Percentiles rank a stretch among this genome's conserved stretches.
phyloP scores from a whole-genome alignment of 1,140 invertebrate genomes.

The Cyclina sinensis region DNA sequence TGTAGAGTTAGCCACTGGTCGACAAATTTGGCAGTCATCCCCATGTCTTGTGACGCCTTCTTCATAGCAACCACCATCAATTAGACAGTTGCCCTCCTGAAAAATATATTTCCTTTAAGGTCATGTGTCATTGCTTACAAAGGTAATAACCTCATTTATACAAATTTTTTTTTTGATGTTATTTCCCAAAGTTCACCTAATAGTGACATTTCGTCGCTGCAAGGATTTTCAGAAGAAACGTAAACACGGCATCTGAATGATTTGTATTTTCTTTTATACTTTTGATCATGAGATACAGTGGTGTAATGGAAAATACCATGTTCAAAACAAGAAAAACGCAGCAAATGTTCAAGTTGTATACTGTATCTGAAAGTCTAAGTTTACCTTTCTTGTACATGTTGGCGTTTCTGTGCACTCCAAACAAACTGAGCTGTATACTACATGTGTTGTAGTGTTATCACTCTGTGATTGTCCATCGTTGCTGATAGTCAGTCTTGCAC shows the following conservation, averaged over 20 bases:
- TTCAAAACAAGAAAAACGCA: not conserved
- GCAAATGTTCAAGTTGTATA: too few relatives aligned
- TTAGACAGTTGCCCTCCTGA: constrained; percentile 59
- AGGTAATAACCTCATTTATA: too few relatives aligned
- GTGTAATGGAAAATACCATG: not conserved
- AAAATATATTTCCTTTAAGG: too few relatives aligned
- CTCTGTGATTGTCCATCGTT: constrained; percentile 43
- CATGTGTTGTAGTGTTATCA: constrained; percentile 1
- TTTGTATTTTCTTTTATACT: too few relatives aligned
- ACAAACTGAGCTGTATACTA: constrained; percentile 47
- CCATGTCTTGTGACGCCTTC: constrained; percentile 17
- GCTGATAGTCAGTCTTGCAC: constrained; percentile 48
- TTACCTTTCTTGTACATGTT: constrained; percentile 48
- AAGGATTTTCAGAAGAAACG: too few relatives aligned
- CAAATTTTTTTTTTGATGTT: too few relatives aligned
- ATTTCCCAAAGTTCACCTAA: too few relatives aligned
- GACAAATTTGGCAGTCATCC: constrained; percentile 51
- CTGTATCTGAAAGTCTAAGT: not conserved
- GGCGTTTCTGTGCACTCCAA: constrained; percentile 23
- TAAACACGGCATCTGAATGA: too few relatives aligned
- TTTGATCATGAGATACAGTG: too few relatives aligned
- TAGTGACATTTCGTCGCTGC: too few relatives aligned
- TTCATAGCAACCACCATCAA: constrained; percentile 43
- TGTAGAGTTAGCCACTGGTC: constrained; percentile 1
- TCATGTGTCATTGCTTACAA: too few relatives aligned